phyloP scores from a whole-genome alignment of 2,113 vertebrate genomes.

The Apaloderma vittatum region DNA sequence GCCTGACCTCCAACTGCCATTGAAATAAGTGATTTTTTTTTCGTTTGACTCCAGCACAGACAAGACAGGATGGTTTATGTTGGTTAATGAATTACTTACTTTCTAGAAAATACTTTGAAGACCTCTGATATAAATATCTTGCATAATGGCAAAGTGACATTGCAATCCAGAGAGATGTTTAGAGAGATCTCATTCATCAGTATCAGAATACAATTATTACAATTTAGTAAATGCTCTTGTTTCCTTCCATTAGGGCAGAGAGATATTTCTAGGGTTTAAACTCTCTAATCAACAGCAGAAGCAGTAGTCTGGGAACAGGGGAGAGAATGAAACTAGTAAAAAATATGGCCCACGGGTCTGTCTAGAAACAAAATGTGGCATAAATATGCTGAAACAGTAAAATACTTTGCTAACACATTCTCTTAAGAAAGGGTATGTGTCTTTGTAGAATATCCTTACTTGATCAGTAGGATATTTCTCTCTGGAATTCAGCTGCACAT shows the following conservation, averaged over 20 bases:
- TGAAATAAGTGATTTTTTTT: background rate
- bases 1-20: background rate
- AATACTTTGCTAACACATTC: background rate
- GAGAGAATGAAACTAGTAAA: background rate
- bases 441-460: background rate
- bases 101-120: background rate
- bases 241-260: background rate
- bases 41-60: background rate
- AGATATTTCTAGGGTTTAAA: background rate
- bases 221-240: background rate
- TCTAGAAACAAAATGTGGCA: background rate
- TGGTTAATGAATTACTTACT: constrained; percentile 8
- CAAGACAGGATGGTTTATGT: background rate
- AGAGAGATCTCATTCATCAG: background rate
- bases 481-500: background rate
- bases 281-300: background rate
- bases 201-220: background rate
- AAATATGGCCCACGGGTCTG: background rate
- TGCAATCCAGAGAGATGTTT: background rate
- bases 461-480: background rate
- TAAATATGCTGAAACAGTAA: background rate
- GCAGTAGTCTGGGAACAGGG: background rate
- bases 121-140: background rate
- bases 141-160: background rate
- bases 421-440: background rate